Evolutionary conservation across 2,113 vertebrate species (phyloP).

Genomic region (Polyodon spathula): DNA sequence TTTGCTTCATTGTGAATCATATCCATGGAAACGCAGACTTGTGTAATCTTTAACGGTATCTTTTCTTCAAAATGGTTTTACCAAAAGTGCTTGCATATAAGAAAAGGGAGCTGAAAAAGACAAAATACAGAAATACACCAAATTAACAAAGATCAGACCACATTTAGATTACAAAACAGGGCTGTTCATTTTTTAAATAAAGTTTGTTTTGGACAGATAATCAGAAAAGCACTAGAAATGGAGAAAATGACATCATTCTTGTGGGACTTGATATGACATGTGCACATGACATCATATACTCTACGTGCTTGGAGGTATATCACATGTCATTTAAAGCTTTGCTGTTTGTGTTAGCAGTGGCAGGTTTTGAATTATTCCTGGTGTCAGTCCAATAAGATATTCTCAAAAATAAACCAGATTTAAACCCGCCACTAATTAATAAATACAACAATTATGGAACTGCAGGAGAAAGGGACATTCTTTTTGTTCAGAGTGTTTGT

Average conservation of each 20-base stretch:
- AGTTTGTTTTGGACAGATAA: slow-evolving; percentile 7
- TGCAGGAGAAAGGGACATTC: background rate
- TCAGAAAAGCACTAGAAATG: background rate
- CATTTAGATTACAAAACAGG: background rate
- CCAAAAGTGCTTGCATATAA: background rate
- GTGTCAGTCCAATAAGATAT: background rate
- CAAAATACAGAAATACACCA: background rate
- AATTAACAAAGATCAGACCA: background rate
- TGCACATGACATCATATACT: background rate
- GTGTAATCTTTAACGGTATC: no score
- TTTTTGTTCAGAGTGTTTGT: no score
- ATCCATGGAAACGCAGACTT: no score
- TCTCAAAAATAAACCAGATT: background rate
- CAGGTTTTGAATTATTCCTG: background rate
- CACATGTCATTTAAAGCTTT: background rate
- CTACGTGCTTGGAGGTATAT: background rate
- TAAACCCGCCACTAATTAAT: no score
- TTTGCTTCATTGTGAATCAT: no score
- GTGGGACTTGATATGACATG: background rate
- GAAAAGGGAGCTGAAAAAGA: background rate
- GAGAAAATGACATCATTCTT: slow-evolving; percentile 5
- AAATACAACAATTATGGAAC: background rate
- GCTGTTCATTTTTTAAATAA: background rate
- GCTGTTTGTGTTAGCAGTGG: background rate
- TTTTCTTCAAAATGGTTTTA: background rate